phyloP scores from a whole-genome alignment of 1,140 invertebrate genomes.

The Papilio aristodemus region DNA sequence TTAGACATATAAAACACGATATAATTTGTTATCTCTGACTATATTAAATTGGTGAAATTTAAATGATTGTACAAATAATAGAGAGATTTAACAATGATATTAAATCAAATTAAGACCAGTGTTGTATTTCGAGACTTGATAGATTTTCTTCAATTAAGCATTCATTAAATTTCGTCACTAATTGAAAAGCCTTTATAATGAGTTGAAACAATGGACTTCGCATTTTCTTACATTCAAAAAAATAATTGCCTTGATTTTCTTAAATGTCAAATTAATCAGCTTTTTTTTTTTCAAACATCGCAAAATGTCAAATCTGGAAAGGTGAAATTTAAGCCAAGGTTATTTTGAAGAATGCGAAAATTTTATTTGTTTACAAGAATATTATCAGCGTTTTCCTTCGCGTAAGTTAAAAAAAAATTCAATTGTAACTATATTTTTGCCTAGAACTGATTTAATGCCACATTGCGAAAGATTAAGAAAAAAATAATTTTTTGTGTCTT shows the following conservation, averaged over 20 bases:
- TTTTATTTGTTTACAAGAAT: too few species aligned
- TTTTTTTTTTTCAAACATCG: neutral
- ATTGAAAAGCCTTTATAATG: constrained; percentile 6
- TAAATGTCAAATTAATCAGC: constrained; percentile 20
- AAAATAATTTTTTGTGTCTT: too few species aligned
- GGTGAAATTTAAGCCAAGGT: neutral
- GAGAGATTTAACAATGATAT: too few species aligned
- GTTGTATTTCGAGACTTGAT: neutral
- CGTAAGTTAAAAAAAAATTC: too few species aligned
- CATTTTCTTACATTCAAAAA: constrained; percentile 1
- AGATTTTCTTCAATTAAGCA: neutral
- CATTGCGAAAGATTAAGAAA: too few species aligned
- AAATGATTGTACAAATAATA: too few species aligned
- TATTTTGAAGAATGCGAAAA: neutral
- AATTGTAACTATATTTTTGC: too few species aligned
- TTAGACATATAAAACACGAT: too few species aligned
- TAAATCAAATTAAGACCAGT: neutral
- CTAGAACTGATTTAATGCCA: too few species aligned
- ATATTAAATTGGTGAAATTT: too few species aligned
- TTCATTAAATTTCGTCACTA: neutral
- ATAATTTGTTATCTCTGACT: too few species aligned
- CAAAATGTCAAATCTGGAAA: neutral
- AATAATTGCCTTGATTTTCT: constrained; percentile 18
- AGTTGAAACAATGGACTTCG: neutral
- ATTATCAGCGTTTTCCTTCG: too few species aligned